Conservation (phyloP, 2,113 vertebrate species). For the Macaca nemestrina region DNA sequence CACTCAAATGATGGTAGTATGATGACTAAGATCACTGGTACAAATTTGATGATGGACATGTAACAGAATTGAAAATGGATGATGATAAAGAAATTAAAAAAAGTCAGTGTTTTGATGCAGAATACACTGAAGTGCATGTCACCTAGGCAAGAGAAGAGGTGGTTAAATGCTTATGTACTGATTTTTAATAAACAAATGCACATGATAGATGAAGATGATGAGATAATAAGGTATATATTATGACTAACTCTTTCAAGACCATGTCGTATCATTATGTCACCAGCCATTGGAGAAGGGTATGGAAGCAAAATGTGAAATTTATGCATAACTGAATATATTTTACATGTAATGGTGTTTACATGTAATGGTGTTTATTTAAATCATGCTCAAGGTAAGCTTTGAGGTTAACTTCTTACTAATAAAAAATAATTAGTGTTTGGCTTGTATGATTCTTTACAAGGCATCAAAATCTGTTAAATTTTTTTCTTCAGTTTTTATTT, state of each 20-base stretch:
- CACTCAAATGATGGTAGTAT: conserved; percentile 92
- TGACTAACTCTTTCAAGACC: conserved; percentile 92
- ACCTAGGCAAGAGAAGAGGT: conserved; percentile 95
- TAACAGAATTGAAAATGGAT: conserved; percentile 99
- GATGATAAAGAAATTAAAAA: conserved; percentile 94
- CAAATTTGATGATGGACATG: conserved; percentile 97
- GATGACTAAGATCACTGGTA: conserved; percentile 96
- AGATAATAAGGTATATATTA: conserved; percentile 95
- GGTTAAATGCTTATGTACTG: conserved; percentile 99
- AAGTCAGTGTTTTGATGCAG: conserved; percentile 95
- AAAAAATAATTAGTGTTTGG: not conserved
- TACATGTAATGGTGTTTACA: conserved; percentile 87
- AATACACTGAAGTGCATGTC: conserved; percentile 99
- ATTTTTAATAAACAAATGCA: conserved; percentile 97
- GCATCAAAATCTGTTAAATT: no score
- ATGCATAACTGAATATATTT: conserved; percentile 90
- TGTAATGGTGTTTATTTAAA: conserved; percentile 97
- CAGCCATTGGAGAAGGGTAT: conserved; percentile 94
- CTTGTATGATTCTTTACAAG: no score
- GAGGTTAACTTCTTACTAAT: not conserved
- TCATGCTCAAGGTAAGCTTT: conserved; percentile 93
- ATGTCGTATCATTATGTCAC: conserved; percentile 96
- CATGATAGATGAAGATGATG: conserved; percentile 93
- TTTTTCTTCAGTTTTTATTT: no score
- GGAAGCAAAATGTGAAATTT: conserved; percentile 98